phyloP scores from a whole-genome alignment of 2,797 vertebrate genomes.

The Lophotriccus pileatus region DNA sequence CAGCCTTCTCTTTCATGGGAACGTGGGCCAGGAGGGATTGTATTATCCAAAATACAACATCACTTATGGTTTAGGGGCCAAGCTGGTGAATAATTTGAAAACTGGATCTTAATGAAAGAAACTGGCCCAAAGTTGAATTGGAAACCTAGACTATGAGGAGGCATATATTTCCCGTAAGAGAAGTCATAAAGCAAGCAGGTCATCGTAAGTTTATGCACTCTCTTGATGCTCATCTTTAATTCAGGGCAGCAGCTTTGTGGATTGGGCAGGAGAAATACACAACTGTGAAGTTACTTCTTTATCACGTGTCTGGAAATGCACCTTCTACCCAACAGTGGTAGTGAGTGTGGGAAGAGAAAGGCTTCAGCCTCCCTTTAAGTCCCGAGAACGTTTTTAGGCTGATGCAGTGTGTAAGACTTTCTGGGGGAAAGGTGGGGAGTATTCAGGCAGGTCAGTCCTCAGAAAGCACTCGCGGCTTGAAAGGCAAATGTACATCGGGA shows the following conservation, averaged over 20 bases:
- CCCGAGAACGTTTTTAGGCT: not conserved
- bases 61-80: not conserved
- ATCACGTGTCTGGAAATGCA: not conserved
- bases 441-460: not conserved
- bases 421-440: not conserved
- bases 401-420: rapidly evolving
- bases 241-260: not conserved
- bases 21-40: not conserved
- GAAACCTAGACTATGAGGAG: not conserved
- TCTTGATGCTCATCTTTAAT: not conserved
- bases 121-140: not conserved
- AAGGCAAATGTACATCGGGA: not conserved
- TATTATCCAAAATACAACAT: not conserved
- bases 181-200: not conserved
- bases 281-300: not conserved
- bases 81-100: not conserved
- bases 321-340: not conserved
- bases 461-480: not conserved
- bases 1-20: not conserved
- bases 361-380: not conserved
- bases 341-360: not conserved
- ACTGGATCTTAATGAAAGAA: not conserved
- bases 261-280: not conserved
- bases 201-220: not conserved
- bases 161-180: not conserved